Evolutionary conservation across 2,888 invertebrate species (phyloP).

Genomic region (Dorcus parallelipipedus): DNA sequence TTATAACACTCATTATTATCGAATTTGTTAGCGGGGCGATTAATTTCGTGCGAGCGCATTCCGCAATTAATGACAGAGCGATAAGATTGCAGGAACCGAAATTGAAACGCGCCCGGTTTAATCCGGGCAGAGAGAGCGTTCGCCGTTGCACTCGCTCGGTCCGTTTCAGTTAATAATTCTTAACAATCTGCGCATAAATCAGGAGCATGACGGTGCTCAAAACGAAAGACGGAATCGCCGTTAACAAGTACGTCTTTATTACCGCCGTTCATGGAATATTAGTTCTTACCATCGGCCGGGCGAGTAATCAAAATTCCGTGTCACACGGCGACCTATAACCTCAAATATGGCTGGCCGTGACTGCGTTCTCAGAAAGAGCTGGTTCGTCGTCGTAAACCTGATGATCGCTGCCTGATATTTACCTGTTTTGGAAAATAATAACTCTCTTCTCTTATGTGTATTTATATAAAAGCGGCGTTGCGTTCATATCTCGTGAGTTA

Average conservation of each 20-base stretch:
- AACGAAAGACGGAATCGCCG: constrained; percentile 3
- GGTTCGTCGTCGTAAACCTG: constrained; percentile 1
- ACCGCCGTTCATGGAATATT: neutral
- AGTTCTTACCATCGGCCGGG: constrained; percentile 1
- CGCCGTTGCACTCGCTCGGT: neutral
- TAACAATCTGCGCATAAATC: constrained; percentile 1
- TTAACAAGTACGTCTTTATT: constrained; percentile 3
- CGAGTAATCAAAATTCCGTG: constrained; percentile 3
- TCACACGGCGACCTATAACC: constrained; percentile 2
- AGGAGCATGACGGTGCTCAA: neutral
- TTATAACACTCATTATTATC: neutral
- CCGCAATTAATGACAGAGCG: no score
- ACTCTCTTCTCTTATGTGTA: neutral
- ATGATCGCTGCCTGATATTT: neutral
- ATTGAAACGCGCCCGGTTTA: no score
- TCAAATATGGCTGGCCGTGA: neutral
- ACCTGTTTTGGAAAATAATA: constrained; percentile 1
- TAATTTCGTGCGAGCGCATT: no score
- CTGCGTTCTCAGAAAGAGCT: neutral
- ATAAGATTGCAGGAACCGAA: no score
- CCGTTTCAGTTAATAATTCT: neutral
- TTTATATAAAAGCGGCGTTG: no score
- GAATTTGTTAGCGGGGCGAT: neutral
- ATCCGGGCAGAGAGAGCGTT: no score
- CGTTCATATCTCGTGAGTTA: no score